phyloP scores from a whole-genome alignment of 92 coral and sea anemone species.

The Epizoanthus rinbou region DNA sequence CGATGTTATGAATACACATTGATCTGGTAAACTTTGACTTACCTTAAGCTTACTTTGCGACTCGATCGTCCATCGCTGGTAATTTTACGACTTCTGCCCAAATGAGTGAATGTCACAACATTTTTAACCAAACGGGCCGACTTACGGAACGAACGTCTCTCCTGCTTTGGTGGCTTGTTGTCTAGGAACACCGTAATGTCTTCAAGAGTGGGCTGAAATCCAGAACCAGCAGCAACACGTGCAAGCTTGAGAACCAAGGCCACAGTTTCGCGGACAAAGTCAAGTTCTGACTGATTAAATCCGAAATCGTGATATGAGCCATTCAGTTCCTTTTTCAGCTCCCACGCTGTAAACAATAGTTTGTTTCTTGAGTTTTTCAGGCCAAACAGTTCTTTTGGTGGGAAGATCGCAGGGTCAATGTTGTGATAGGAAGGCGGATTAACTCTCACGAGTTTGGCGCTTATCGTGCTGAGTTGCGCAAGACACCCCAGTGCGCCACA shows the following conservation, averaged over 20 bases:
- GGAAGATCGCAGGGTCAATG: constrained; percentile 77
- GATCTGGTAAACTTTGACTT: not conserved
- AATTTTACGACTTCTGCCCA: constrained; percentile 7
- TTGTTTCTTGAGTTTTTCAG: constrained; percentile 59
- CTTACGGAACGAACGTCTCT: constrained; percentile 58
- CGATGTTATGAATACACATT: too few species aligned
- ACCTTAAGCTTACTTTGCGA: not conserved
- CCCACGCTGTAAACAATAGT: constrained; percentile 46
- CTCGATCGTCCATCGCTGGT: constrained; percentile 6
- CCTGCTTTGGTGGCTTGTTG: constrained; percentile 21
- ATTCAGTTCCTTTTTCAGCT: constrained; percentile 21
- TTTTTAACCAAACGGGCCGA: constrained; percentile 65
- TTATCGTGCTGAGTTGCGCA: constrained; percentile 61
- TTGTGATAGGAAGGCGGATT: constrained; percentile 72
- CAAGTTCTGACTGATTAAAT: constrained; percentile 59
- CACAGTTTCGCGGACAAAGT: constrained; percentile 63
- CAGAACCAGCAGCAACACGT: constrained; percentile 54
- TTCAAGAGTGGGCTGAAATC: constrained; percentile 67
- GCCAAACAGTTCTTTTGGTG: constrained; percentile 69
- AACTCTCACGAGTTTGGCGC: constrained; percentile 62
- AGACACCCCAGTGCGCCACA: constrained; percentile 69
- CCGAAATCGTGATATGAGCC: constrained; percentile 59
- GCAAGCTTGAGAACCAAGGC: constrained; percentile 55
- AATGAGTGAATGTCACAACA: constrained; percentile 36
- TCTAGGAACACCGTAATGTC: constrained; percentile 57